phyloP scores from a whole-genome alignment of 2,113 vertebrate species.

The Cairina moschata region DNA sequence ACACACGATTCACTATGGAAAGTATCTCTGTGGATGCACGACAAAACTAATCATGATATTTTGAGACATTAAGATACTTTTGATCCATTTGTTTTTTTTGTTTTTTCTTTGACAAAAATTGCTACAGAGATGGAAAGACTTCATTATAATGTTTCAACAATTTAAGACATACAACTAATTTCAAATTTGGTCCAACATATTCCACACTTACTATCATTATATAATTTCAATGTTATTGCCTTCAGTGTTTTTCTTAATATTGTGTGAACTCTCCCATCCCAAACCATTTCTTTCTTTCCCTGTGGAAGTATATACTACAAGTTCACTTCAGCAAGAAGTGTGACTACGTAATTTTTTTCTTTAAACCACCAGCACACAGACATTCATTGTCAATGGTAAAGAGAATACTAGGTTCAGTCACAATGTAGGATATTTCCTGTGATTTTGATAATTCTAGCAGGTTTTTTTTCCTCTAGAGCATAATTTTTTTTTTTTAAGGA shows the following conservation, averaged over 20 bases:
- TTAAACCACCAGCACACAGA: background rate
- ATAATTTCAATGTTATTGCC: background rate
- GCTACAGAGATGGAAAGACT: background rate
- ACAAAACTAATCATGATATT: accelerated
- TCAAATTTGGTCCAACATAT: background rate
- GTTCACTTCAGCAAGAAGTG: background rate
- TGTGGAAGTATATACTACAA: background rate
- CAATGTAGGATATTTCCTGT: background rate
- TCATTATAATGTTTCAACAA: background rate
- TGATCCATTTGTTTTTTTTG: background rate
- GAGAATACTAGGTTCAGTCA: background rate
- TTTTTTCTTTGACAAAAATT: background rate
- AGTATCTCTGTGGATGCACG: background rate
- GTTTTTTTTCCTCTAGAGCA: background rate
- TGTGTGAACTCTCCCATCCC: background rate
- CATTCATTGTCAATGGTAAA: background rate
- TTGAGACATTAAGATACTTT: background rate
- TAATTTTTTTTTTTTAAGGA: background rate
- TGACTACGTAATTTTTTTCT: background rate
- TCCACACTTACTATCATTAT: background rate
- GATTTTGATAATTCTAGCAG: background rate
- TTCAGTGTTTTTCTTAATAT: background rate
- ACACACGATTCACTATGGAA: background rate
- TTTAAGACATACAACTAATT: background rate
- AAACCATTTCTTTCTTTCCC: background rate